A percentile compares a stretch with the other conserved stretches of the same genome.
These are phyloP conservation scores for Malurus cyaneus DNA, from an alignment of 2,113 vertebrate genomes.

Conservation along the genomic window DNA sequence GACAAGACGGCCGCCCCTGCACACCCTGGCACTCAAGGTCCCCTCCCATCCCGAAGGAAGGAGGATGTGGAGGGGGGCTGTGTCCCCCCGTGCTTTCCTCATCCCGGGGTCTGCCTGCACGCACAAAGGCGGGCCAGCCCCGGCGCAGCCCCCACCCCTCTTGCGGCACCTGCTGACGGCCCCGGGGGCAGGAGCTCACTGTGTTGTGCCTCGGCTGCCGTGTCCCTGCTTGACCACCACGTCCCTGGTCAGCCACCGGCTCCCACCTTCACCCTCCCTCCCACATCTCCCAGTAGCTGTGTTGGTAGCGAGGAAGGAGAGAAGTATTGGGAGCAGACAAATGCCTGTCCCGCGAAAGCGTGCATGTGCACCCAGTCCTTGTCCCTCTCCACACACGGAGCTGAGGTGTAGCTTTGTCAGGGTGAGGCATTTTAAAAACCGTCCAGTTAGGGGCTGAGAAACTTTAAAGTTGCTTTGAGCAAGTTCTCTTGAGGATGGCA, in stretches of 20 bases:
- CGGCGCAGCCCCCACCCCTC: neutral
- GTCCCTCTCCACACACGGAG: fast-evolving
- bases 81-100: neutral
- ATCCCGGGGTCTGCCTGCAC: neutral
- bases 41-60: neutral
- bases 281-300: slow-evolving; percentile 12
- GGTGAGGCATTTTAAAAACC: neutral
- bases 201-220: neutral
- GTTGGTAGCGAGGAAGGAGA: neutral
- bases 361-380: neutral
- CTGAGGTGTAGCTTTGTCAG: neutral
- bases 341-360: neutral
- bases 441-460: neutral
- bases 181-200: neutral
- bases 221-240: neutral
- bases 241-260: neutral
- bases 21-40: neutral
- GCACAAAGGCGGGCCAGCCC: neutral
- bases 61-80: neutral
- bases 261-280: neutral
- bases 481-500: neutral
- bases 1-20: neutral
- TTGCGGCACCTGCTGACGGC: neutral
- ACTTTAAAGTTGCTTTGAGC: neutral
- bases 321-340: neutral